Evolutionary conservation across 2,797 vertebrate genomes (phyloP).

Genomic region (Acanthornis magna): DNA sequence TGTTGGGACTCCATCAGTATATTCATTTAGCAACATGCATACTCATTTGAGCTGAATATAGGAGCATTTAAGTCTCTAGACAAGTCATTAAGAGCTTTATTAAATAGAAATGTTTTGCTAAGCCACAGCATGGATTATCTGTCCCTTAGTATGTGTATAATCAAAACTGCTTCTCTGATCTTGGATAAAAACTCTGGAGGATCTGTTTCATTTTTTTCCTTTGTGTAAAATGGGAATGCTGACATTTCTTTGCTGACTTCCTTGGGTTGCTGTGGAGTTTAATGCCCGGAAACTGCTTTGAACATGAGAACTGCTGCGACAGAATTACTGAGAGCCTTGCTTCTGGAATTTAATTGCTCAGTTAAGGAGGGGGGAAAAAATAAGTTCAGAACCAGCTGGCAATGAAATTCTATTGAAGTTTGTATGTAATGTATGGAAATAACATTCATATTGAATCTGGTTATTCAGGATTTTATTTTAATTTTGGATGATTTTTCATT

Average conservation of each 20-base stretch:
- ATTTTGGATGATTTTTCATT: slow-evolving; percentile 14
- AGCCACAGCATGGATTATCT: slow-evolving; percentile 20
- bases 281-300: slow-evolving; percentile 11
- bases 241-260: slow-evolving; percentile 22
- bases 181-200: slow-evolving; percentile 12
- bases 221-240: slow-evolving; percentile 29
- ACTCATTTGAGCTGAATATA: neutral
- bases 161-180: slow-evolving; percentile 42
- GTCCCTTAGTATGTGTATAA: slow-evolving; percentile 29
- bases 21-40: neutral
- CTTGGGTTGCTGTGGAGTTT: slow-evolving; percentile 8
- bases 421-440: neutral
- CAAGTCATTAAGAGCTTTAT: slow-evolving; percentile 44
- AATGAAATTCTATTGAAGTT: slow-evolving; percentile 12
- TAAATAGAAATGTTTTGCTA: slow-evolving; percentile 35
- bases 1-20: neutral
- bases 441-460: neutral
- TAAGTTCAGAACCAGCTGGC: slow-evolving; percentile 12
- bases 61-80: slow-evolving; percentile 3
- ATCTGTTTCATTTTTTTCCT: slow-evolving; percentile 23
- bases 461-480: neutral
- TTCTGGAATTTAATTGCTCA: slow-evolving; percentile 42
- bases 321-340: neutral
- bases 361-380: neutral
- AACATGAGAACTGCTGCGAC: slow-evolving; percentile 27